A percentile compares a stretch with the other conserved stretches of the same genome.
Evolutionary conservation across 2,888 invertebrate genomes (phyloP).

Genomic region (Apodemia mormo): DNA sequence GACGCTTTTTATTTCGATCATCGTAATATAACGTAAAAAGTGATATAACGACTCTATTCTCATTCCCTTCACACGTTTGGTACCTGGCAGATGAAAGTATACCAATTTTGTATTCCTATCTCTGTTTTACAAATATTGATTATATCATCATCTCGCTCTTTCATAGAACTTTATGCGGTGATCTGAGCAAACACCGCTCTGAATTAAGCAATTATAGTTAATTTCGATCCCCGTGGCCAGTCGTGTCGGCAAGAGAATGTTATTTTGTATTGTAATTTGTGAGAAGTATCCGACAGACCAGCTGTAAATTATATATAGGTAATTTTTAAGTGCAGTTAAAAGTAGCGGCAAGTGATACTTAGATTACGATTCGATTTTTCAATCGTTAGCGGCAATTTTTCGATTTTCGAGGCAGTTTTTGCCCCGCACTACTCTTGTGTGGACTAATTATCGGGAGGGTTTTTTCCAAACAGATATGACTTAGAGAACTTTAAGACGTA

Average conservation of each 20-base stretch:
- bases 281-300: conserved; percentile 77
- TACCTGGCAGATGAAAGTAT: conserved; percentile 14
- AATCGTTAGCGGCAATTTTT: background rate
- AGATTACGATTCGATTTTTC: background rate
- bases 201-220: conserved; percentile 80
- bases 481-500: no score
- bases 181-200: conserved; percentile 2
- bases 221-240: conserved; percentile 75
- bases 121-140: conserved; percentile 16
- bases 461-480: no score
- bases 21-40: background rate
- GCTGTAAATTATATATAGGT: conserved; percentile 75
- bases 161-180: conserved; percentile 7
- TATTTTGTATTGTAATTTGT: conserved; percentile 81
- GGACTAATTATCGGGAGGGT: no score
- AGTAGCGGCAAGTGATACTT: conserved; percentile 12
- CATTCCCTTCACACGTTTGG: conserved; percentile 14
- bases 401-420: no score
- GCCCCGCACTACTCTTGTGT: no score
- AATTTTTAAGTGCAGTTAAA: conserved; percentile 54
- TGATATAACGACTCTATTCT: conserved; percentile 5
- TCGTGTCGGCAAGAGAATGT: conserved; percentile 71
- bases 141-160: conserved; percentile 18
- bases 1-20: background rate
- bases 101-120: background rate